phyloP scores from a whole-genome alignment of 2,888 invertebrate species.

The Mythimna ferrago region DNA sequence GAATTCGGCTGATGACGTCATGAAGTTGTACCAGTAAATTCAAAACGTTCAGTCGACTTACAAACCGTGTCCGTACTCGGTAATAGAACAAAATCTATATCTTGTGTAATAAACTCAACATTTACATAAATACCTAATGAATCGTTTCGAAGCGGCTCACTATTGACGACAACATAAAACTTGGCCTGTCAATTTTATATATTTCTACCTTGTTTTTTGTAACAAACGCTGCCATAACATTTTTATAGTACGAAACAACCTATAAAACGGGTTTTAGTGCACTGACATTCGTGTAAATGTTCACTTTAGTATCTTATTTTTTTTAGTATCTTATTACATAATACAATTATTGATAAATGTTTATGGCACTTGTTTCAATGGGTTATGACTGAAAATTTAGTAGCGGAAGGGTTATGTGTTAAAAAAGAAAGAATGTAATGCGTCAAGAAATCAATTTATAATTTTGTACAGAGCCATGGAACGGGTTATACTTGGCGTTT shows the following conservation, averaged over 20 bases:
- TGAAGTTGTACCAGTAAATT: conserved; percentile 25
- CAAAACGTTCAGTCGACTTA: conserved; percentile 54
- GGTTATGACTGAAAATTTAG: conserved; percentile 44
- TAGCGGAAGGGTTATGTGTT: not conserved
- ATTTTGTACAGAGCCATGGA: not conserved
- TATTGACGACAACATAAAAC: conserved; percentile 77
- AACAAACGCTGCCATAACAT: conserved; percentile 82
- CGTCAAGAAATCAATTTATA: conserved; percentile 36
- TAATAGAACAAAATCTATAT: conserved; percentile 68
- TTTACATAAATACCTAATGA: conserved; percentile 78
- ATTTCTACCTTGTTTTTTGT: conserved; percentile 78
- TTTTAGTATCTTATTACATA: conserved; percentile 64
- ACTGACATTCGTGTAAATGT: conserved; percentile 75
- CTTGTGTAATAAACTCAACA: conserved; percentile 69
- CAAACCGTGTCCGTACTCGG: conserved; percentile 47
- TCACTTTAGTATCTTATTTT: conserved; percentile 67
- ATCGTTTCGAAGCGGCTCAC: conserved; percentile 61
- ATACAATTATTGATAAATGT: conserved; percentile 44
- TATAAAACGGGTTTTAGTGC: conserved; percentile 80
- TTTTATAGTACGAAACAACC: conserved; percentile 83
- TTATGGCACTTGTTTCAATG: conserved; percentile 39
- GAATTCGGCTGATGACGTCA: too few relatives aligned
- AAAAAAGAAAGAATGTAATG: conserved; percentile 26
- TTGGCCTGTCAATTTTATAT: conserved; percentile 83
- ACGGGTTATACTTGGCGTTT: too few relatives aligned